Evolutionary conservation across 1,140 invertebrate species (phyloP).

Genomic region (Scaptomyza montana): DNA sequence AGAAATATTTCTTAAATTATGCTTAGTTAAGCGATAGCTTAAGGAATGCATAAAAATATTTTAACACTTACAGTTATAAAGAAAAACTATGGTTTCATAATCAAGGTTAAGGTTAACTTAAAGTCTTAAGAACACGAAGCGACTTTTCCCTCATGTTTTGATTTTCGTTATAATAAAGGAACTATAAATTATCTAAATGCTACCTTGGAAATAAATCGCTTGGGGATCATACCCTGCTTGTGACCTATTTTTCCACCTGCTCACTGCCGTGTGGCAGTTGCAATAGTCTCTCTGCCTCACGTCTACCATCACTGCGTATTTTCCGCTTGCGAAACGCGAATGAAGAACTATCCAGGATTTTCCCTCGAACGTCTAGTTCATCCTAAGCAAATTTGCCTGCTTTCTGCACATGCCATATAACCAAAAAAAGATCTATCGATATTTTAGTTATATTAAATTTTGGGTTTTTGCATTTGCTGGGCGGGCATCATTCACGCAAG

Average conservation of each 20-base stretch:
- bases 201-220: background rate
- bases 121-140: too few species aligned
- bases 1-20: too few species aligned
- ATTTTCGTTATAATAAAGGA: too few species aligned
- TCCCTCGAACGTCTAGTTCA: conserved; percentile 68
- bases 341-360: conserved; percentile 64
- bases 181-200: too few species aligned
- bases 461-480: conserved; percentile 1
- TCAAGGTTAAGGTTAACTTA: too few species aligned
- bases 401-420: conserved; percentile 12
- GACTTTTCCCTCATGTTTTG: too few species aligned
- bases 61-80: too few species aligned
- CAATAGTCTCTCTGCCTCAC: conserved; percentile 20
- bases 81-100: too few species aligned
- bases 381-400: conserved; percentile 69
- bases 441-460: background rate
- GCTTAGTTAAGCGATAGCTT: too few species aligned
- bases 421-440: conserved; percentile 19
- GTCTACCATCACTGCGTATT: conserved; percentile 56
- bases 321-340: conserved; percentile 68
- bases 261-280: conserved; percentile 31
- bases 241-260: conserved; percentile 58
- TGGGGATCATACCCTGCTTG: background rate
- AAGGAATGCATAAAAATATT: too few species aligned
- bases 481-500: conserved; percentile 69